A percentile compares a stretch with the other conserved stretches of the same genome.
Conservation (phyloP, 2,113 vertebrate genomes). For the Jacana jacana region DNA sequence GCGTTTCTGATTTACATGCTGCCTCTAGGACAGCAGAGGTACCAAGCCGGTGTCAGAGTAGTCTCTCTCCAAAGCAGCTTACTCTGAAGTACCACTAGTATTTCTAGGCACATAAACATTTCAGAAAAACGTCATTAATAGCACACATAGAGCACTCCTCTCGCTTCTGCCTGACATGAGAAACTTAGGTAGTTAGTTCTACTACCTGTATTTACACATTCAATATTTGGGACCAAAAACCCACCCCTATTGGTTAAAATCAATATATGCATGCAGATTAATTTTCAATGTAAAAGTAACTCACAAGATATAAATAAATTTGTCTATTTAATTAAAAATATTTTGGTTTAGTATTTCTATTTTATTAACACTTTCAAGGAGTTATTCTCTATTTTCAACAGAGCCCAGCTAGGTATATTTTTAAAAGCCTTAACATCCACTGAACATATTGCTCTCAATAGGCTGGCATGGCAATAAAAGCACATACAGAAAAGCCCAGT, state of each 20-base stretch:
- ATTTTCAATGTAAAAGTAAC: not conserved
- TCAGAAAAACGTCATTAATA: not conserved
- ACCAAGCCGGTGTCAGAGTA: not conserved
- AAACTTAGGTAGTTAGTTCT: not conserved
- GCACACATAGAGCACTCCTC: not conserved
- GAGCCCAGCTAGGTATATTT: not conserved
- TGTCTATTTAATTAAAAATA: not conserved
- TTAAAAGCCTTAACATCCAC: not conserved
- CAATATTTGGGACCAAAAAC: not conserved
- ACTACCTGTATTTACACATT: not conserved
- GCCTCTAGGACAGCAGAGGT: not conserved
- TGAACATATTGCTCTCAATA: not conserved
- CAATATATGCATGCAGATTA: not conserved
- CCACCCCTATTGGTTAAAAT: not conserved
- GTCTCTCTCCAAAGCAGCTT: not conserved
- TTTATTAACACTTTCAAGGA: not conserved
- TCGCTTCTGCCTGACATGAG: not conserved
- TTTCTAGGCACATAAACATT: not conserved
- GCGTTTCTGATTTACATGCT: not conserved
- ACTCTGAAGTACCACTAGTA: not conserved
- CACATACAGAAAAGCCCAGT: not conserved
- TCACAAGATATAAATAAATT: not conserved
- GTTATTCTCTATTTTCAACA: not conserved
- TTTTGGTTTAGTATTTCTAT: not conserved
- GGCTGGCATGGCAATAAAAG: not conserved